Base-by-base conservation (phyloP, 2,113 vertebrate species). In the Himantopus leucocephalus region DNA sequence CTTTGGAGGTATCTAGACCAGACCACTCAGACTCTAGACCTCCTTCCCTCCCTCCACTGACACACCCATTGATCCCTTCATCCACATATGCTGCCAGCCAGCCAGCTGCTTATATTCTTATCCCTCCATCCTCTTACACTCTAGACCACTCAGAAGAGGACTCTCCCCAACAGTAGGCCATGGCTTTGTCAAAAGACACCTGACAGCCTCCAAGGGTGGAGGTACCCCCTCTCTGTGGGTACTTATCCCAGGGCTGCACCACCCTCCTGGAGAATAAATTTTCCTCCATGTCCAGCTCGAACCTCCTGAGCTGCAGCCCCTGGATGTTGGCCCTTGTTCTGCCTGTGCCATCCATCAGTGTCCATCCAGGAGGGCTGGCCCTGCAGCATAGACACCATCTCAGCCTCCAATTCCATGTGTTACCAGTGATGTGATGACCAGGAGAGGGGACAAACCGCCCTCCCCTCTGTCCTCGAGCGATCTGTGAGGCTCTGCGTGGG, bases 331-430 rank as follows among this genome's bases (percentile, higher is more conserved):
- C 16, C 29, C 10, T 66, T 0, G 0, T 81, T 80, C 75, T 60
- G 20, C 7, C 20, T 18, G 2, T 71, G 52, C 32, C 66, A 63
- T 9, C 10, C 12, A 14, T 0, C 8, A 0, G 26, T 53, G 6
- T 18, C 15, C 50, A 32, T 47, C 32, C 43, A 56, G 16, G 19
- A 41, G 17, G 23, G 7, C n/a, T 83, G 72, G 50, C 10, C 35
- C 45, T 74, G 27, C 55, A 85, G 37, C 11, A 20, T 22, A 41
- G 29, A 14, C 39, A 77, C 27, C 24, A 14, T 9, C 5, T 1
- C 6, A 8, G 26, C 14, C 58, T 53, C 7, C 2, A 1, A 45
- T 58, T 14, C 24, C 11, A 2, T 41, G 14, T 41, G 15, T 68
- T 68, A 52, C 52, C n/a, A 47, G 27, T 39, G 71, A 52, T 1